Evolutionary conservation across 1,140 invertebrate species (phyloP), one percentile per base, ranked within the genome.

Genomic region (Musca vetustissima): DNA sequence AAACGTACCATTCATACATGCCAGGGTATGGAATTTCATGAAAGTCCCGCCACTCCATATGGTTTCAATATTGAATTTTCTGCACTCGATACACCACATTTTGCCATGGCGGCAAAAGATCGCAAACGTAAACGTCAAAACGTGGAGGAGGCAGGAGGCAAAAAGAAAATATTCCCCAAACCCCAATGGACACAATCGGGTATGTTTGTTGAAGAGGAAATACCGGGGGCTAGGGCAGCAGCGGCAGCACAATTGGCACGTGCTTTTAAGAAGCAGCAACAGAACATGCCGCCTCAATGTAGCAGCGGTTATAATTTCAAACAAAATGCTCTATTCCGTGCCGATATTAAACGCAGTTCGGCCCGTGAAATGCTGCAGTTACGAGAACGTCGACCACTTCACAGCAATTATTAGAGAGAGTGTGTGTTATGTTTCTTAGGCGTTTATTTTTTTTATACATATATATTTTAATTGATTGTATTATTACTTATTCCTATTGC

Each of bases 41-140:
- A 75, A 66, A 24, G 69, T 68, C 72, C 73, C 0, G 13, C 57
- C 24, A 70, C 78, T 7, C 75, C 77, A 53, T 53, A 50, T 15
- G 70, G 70, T 61, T 71, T 68, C 28, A 68, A 66, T 43, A 64
- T 71, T 2, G 7, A 43, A 43, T 43, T 43, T 43, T 43, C 36
- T 8, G 36, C 36, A 11, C 36, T 43, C 13, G 36, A 43, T 43
- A 43, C 36, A 43, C 36, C 36, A 43, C 36, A 43, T 8, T 43
- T 43, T 43, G 6, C 36, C 11, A 13, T 43, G 28, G 14, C 15
- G 17, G 2, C 1, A 55, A 66, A 66, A 22, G 22, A 11, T 48
- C 13, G 21, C 11, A 68, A 48, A 50, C n/a, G 57, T 17, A 70
- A 70, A 49, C 66, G 70, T n/a, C n/a, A n/a, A 19, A 59, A 71